Evolutionary conservation across 92 coral and sea anemone species (phyloP).

Genomic region (Phenganax stokvisi): DNA sequence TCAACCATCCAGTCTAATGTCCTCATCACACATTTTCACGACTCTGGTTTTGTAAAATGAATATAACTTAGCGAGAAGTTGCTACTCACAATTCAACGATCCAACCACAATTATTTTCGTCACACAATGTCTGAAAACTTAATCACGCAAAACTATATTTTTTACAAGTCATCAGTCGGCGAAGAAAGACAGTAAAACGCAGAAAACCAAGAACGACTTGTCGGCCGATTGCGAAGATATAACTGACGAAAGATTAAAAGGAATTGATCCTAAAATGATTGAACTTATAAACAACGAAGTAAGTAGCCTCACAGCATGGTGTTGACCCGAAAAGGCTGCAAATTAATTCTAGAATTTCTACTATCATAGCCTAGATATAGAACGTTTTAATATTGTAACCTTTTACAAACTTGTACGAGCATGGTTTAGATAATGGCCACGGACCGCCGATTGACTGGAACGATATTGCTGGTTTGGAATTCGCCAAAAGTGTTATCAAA

Average conservation of each 20-base stretch:
- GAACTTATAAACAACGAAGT: conserved; percentile 94
- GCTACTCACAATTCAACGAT: background rate
- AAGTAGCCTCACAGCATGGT: background rate
- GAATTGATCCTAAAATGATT: conserved; percentile 89
- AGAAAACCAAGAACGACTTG: conserved; percentile 1
- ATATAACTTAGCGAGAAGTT: background rate
- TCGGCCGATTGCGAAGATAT: conserved; percentile 1
- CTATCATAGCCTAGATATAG: background rate
- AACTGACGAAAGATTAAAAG: conserved; percentile 72
- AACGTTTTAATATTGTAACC: background rate
- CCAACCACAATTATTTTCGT: too few species aligned
- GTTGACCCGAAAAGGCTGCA: too few species aligned
- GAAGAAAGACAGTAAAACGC: conserved; percentile 6
- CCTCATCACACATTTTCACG: background rate
- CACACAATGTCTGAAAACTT: too few species aligned
- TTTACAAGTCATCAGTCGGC: background rate
- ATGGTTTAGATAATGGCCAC: conserved; percentile 78
- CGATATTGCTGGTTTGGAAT: conserved; percentile 96
- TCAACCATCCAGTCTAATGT: background rate
- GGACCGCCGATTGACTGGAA: conserved; percentile 88
- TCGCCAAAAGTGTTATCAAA: conserved; percentile 91
- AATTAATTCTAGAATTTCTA: too few species aligned
- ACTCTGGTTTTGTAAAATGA: background rate
- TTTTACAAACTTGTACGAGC: background rate
- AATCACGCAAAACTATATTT: too few species aligned